Evolutionary conservation across 2,113 vertebrate genomes (phyloP), one percentile per base, ranked within the genome.

Genomic region (Paramormyrops kingsleyae): DNA sequence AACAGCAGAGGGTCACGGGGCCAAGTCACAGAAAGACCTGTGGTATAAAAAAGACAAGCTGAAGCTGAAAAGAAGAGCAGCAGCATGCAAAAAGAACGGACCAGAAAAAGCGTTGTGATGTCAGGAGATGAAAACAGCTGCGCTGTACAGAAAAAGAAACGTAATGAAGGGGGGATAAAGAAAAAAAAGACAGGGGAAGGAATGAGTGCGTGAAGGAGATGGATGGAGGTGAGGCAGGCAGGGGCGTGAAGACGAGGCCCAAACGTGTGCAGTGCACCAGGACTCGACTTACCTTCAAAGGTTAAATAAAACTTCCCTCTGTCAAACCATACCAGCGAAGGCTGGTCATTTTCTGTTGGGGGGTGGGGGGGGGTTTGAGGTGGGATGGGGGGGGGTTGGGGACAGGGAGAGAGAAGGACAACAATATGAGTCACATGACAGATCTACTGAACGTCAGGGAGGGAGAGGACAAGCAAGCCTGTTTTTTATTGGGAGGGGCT

Each of bases 241-340:
- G 93, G 94, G 93, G 93, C 93, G 92, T 92, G 94, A 92, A 91
- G 92, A 95, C 94, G 93, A 95, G 93, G 92, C 92, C 94, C 90
- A 50, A 93, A 94, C 92, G 90, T 95, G 96, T 90, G 52, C 97
- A 96, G 93, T 85, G 87, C 92, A 92, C 93, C 94, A 91, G 94
- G 95, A 96, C 93, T 94, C 94, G 95, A 99, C 99, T 99, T 99
- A 99, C 99, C 99, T 99, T 99, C 99, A 95, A 99, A 99, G 95
- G 99, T 99, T 98, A 99, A 99, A 99, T 99, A 99, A 99, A 99
- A 99, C 97, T 99, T 99, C 97, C 99, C 99, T 99, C 98, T 97
- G 98, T 99, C 99, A 99, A 99, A 99, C 99, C 99, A 99, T 96
- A 99, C 98, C 97, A 99, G 98, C 97, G 98, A 99, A 96, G 98